A percentile compares a stretch with the other conserved stretches of the same genome.
Conservation (phyloP, 2,888 invertebrate genomes). For the Tipula confusa region DNA sequence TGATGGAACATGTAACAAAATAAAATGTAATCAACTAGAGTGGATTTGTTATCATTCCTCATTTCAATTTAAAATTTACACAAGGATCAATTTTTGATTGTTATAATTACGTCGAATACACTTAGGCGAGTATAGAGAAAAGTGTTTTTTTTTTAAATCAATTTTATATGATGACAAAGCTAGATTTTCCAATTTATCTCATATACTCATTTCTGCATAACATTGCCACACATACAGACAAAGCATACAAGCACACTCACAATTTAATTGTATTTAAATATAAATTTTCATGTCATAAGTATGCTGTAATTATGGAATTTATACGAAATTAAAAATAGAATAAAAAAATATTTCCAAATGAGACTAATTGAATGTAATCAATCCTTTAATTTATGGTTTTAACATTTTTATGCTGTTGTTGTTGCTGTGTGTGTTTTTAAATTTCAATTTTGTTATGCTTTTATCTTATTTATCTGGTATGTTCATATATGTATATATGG, state of each 20-base stretch:
- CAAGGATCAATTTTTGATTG: neutral
- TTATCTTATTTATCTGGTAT: neutral
- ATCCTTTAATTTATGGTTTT: slow-evolving; percentile 20
- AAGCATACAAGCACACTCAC: neutral
- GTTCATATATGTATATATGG: neutral
- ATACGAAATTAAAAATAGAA: too few relatives aligned
- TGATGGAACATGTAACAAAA: neutral
- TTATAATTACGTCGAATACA: neutral
- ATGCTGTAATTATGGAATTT: neutral
- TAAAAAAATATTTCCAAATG: neutral
- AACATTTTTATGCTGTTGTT: neutral
- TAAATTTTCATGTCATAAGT: neutral
- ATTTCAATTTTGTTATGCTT: neutral
- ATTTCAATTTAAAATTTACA: neutral
- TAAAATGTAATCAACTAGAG: neutral
- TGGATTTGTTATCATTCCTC: neutral
- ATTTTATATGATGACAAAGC: neutral
- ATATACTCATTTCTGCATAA: neutral
- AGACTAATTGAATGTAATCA: slow-evolving; percentile 20
- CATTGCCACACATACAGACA: too few relatives aligned
- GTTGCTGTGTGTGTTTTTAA: neutral
- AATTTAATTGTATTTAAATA: neutral
- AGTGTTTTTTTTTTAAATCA: neutral
- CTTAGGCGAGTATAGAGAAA: neutral
- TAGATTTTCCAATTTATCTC: neutral